A percentile compares a stretch with the other conserved stretches of the same genome.
Conservation (phyloP, 1,140 invertebrate genomes). For the Drosophila saltans region DNA sequence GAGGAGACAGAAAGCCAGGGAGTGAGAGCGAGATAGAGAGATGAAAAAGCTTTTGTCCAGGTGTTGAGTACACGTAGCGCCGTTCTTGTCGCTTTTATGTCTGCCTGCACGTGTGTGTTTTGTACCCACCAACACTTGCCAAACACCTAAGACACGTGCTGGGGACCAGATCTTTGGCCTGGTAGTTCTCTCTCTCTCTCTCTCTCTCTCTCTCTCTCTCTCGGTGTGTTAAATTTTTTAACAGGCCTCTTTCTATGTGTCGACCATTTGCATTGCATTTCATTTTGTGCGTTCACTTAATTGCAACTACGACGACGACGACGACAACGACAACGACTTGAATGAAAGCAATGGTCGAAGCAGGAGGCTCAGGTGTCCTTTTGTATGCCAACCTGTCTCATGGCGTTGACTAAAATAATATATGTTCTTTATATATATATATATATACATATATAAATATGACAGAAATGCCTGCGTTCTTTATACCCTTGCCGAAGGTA, state of each 20-base stretch:
- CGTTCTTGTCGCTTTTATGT: conserved; percentile 48
- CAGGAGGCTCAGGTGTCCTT: conserved; percentile 33
- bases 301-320: conserved; percentile 52
- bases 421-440: conserved; percentile 22
- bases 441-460: too few relatives aligned
- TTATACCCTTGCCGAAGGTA: too few relatives aligned
- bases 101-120: conserved; percentile 36
- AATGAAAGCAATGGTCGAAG: neutral
- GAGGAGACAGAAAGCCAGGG: neutral
- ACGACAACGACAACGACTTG: conserved; percentile 7
- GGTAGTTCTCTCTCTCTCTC: neutral
- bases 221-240: conserved; percentile 44
- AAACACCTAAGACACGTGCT: conserved; percentile 18
- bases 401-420: conserved; percentile 51
- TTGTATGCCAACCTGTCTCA: conserved; percentile 49
- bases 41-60: conserved; percentile 36
- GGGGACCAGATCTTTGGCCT: conserved; percentile 8
- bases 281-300: conserved; percentile 67
- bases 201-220: neutral
- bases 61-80: conserved; percentile 66
- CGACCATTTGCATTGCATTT: conserved; percentile 58
- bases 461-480: conserved; percentile 23
- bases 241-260: conserved; percentile 24
- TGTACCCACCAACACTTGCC: neutral
- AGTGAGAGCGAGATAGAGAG: neutral